Evolutionary conservation across 2,113 vertebrate genomes (phyloP).

Genomic region (Mungos mungo): DNA sequence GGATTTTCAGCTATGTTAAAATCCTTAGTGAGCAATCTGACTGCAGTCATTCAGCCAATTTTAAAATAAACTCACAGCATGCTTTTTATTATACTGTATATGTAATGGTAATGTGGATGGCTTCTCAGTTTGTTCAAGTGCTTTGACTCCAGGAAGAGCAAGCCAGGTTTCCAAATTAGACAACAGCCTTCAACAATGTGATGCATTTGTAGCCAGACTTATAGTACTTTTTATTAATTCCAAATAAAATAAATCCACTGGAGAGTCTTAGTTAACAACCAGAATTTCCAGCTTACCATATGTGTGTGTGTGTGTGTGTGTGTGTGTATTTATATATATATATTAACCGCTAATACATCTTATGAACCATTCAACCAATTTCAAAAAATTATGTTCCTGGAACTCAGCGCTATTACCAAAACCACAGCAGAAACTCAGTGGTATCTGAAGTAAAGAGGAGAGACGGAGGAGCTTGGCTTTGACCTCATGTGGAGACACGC

Average conservation of each 20-base stretch:
- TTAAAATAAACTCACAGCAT: constrained; percentile 74
- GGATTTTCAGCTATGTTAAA: constrained; percentile 55
- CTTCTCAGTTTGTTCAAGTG: constrained; percentile 50
- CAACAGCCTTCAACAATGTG: constrained; percentile 4
- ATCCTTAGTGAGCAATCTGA: constrained; percentile 60
- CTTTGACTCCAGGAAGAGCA: constrained; percentile 49
- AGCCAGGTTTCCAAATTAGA: constrained; percentile 61
- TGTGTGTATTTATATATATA: neutral
- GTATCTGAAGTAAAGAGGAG: neutral
- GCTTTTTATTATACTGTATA: constrained; percentile 64
- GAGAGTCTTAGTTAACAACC: constrained; percentile 25
- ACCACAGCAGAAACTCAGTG: neutral
- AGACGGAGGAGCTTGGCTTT: neutral
- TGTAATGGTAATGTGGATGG: constrained; percentile 43
- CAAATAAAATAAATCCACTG: constrained; percentile 55
- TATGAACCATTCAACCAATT: neutral
- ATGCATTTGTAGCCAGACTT: constrained; percentile 24
- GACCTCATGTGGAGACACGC: neutral
- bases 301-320: too few relatives aligned
- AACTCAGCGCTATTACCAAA: neutral
- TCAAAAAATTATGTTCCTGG: neutral
- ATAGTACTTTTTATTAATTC: constrained; percentile 42
- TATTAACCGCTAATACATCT: constrained; percentile 20
- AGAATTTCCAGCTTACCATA: constrained; percentile 27
- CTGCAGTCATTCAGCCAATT: constrained; percentile 48